Base-by-base conservation (phyloP, 1,140 invertebrate species). In the Belonocnema kinseyi region DNA sequence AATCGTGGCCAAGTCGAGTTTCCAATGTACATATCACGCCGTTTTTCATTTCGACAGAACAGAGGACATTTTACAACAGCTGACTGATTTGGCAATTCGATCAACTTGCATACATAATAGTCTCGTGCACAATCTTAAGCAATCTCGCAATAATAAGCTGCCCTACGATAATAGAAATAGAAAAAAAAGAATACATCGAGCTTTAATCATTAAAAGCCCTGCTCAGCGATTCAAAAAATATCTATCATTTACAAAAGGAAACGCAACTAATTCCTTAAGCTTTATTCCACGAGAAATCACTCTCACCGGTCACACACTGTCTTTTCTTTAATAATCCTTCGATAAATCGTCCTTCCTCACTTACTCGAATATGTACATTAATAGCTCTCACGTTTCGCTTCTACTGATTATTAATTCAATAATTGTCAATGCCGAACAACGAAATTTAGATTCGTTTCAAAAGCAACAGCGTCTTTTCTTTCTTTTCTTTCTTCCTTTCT, bases 31-130 rank as follows among this genome's bases (percentile, higher is more conserved):
- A 66, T 33, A 66, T 66, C 26, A 66, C 61, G 61, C 40, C 26
- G n/a, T 33, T 66, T 33, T 66, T 66, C 26, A 46, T 16, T 66
- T 40, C 26, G 6, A 56, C n/a, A 21, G 33, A 66, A 56, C n/a
- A 21, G 33, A 66, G 26, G 61, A 66, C 21, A 33, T 26, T 26
- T 26, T 26, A 33, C 26, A 66, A 66, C 26, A 66, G 21, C 14
- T 66, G 21, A 66, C 54, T 66, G 61, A 66, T 66, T 66, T 26
- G 61, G 26, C 61, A 66, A 66, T 66, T 33, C 61, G 40, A 66
- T 66, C 61, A 66, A 66, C 26, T 66, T 66, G 40, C 61, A 33
- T 66, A 66, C 33, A 66, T 66, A 66, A 66, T 66, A 66, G 61
- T 66, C 61, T 66, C 16, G 61, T 66, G 26, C 61, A 40, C 33